phyloP scores from a whole-genome alignment of 2,113 vertebrate species.

The Vombatus ursinus region DNA sequence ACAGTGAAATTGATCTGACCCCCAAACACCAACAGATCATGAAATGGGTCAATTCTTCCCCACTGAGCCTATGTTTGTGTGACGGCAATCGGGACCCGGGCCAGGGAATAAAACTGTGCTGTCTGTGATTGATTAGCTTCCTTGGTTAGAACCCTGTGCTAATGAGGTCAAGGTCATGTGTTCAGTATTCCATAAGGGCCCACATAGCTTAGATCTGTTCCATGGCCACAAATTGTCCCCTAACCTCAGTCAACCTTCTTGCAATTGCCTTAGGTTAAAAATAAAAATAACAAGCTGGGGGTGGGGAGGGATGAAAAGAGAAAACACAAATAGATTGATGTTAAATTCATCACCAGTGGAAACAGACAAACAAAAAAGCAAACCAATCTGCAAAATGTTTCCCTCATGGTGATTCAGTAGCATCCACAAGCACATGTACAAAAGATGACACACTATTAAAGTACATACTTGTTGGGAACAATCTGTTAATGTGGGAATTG shows the following conservation, averaged over 20 bases:
- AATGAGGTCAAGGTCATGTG: background rate
- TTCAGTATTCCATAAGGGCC: background rate
- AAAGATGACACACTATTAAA: background rate
- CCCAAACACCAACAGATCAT: background rate
- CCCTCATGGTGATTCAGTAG: constrained; percentile 29
- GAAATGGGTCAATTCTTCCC: background rate
- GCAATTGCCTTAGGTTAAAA: constrained; percentile 2
- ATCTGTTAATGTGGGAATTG: constrained; percentile 53
- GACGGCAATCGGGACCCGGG: background rate
- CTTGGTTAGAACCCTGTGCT: background rate
- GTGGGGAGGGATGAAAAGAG: background rate
- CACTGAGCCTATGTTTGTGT: constrained; percentile 6
- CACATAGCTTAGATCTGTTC: background rate
- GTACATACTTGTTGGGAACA: constrained; percentile 14
- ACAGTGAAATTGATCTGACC: background rate
- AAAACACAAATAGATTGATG: constrained; percentile 34
- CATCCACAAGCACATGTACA: background rate
- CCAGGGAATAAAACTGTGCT: constrained; percentile 18
- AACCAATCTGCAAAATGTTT: constrained; percentile 9
- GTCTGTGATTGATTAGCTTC: constrained; percentile 10
- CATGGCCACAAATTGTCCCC: background rate
- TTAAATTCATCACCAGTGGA: constrained; percentile 16
- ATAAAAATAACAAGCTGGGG: background rate
- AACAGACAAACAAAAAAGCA: background rate
- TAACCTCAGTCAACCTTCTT: constrained; percentile 21